Base-by-base conservation (phyloP, 2,113 vertebrate genomes). In the Arvicanthis niloticus region DNA sequence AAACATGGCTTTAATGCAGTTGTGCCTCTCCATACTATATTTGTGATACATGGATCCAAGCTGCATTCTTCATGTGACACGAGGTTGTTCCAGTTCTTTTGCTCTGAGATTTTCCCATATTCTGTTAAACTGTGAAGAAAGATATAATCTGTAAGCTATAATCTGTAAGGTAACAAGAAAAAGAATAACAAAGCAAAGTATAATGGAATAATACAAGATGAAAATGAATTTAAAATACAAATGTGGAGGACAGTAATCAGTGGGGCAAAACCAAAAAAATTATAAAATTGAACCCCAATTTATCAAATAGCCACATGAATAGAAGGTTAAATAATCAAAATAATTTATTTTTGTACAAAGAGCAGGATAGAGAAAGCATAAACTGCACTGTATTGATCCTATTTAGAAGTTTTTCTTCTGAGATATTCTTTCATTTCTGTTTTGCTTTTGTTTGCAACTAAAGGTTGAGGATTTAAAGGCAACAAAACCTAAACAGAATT, bases 391-490 rank as follows among this genome's bases (percentile, higher is more conserved):
- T 62, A 53, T 51, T 84, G 86, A 62, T 87, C 11, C 62, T 9
- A 34, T 94, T 88, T 17, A 81, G 42, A 70, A 56, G 62, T 93
- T 88, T 95, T 93, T 75, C 53, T 80, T 89, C 87, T 31, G 67
- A 85, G 29, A 19, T 60, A 12, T 85, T 89, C 24, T 73, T 75
- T 88, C 8, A 45, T 37, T 73, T 89, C 94, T 62, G 82, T 86
- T 3, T 26, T 1, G 51, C 19, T 13, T 90, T 95, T 78, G 53
- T 81, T 92, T 90, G 62, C 29, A 94, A 70, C 42, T 67, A 24
- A 60, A 72, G 13, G 13, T 72, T 95, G 65, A 77, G 15, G 31
- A 82, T 73, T 81, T 88, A 96, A 95, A 90, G 78, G 75, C 90
- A 96, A 45, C 51, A 93, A 68, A 95, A 34, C 24, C 7, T 88